Conservation (phyloP, 2,888 invertebrate genomes). For the Dioctria rufipes region DNA sequence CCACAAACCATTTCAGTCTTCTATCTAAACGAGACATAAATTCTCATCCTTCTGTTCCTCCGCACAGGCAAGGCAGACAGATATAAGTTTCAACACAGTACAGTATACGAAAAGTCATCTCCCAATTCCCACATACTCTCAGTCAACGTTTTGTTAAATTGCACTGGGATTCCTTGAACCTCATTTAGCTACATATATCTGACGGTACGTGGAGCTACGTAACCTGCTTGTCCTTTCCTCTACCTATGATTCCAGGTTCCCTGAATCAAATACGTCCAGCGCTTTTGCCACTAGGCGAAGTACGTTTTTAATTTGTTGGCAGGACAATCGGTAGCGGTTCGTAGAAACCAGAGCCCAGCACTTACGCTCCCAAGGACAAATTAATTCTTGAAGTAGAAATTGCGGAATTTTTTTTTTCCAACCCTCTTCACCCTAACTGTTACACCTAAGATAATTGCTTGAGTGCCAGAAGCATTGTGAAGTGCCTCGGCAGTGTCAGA, state of each 20-base stretch:
- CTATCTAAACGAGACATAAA: slow-evolving; percentile 54
- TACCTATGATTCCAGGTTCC: slow-evolving; percentile 13
- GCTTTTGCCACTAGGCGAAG: slow-evolving; percentile 13
- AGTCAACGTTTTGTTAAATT: slow-evolving; percentile 53
- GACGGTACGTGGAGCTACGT: slow-evolving; percentile 17
- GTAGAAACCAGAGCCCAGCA: background rate
- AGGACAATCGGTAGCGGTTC: slow-evolving; percentile 16
- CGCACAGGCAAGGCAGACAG: slow-evolving; percentile 38
- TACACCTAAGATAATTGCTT: slow-evolving; percentile 71
- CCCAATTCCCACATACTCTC: slow-evolving; percentile 51
- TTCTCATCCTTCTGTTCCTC: slow-evolving; percentile 50
- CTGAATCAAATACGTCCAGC: slow-evolving; percentile 26
- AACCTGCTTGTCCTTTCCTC: slow-evolving; percentile 18
- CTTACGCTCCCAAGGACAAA: slow-evolving; percentile 31
- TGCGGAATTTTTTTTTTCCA: slow-evolving; percentile 6
- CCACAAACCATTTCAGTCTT: slow-evolving; percentile 49
- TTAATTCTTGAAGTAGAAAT: slow-evolving; percentile 40
- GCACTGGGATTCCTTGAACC: slow-evolving; percentile 54
- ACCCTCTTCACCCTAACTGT: slow-evolving; percentile 57
- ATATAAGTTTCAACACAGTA: slow-evolving; percentile 33
- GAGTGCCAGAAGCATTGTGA: slow-evolving; percentile 69
- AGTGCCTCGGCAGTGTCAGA: slow-evolving; percentile 50
- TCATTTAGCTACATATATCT: slow-evolving; percentile 40
- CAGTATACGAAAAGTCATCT: slow-evolving; percentile 51
- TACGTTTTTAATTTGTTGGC: slow-evolving; percentile 42